Evolutionary conservation across 2,888 invertebrate genomes (phyloP), one percentile per base, ranked within the genome.

Genomic region (Imbricaverruca yamaguchii): DNA sequence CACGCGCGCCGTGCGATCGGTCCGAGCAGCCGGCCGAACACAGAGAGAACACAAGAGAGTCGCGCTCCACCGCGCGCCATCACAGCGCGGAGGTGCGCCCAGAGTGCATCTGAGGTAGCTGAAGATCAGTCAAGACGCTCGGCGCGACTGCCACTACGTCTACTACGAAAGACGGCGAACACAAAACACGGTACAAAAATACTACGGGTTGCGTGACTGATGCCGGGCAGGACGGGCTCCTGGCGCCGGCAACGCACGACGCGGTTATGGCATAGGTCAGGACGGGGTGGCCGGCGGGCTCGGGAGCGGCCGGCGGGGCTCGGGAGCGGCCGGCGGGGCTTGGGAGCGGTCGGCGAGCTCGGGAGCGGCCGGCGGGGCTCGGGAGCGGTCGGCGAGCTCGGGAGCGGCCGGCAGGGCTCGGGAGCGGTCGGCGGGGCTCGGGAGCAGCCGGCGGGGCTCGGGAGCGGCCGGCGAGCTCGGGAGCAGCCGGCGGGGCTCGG

Each of bases 281-380:
- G 39, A 39, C 39, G 39, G 39, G 39, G 61, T 18, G 15, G 61
- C 15, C 23, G 67, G 67, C 23, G 95, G 95, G 86, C 94, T 94
- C 0, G 95, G 95, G 94, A 95, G 95, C 86, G 95, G 95, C 87
- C 95, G 81, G 23, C 23, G 23, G 23, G 74, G 53, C 74, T 39
- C 39, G 39, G 53, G 25, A 13, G 15, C 74, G 53, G 15, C 3
- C 39, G 39, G 39, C 39, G 39, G 39, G 39, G 1, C 39, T 39
- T 4, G 39, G 39, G 39, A 39, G 39, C 39, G 39, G 39, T 39
- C 39, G 39, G 39, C 39, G 39, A 4, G 1, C 39, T 39, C 39
- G 39, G 39, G 39, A 39, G 39, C 39, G 39, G 39, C 4, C 39
- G 39, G 39, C 39, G 39, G n/a, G 39, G 1, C 39, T 39, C 39